Percentiles rank a stretch among this genome's conserved stretches.
Evolutionary conservation across 2,113 vertebrate species (phyloP).

Genomic region (Crocuta crocuta): DNA sequence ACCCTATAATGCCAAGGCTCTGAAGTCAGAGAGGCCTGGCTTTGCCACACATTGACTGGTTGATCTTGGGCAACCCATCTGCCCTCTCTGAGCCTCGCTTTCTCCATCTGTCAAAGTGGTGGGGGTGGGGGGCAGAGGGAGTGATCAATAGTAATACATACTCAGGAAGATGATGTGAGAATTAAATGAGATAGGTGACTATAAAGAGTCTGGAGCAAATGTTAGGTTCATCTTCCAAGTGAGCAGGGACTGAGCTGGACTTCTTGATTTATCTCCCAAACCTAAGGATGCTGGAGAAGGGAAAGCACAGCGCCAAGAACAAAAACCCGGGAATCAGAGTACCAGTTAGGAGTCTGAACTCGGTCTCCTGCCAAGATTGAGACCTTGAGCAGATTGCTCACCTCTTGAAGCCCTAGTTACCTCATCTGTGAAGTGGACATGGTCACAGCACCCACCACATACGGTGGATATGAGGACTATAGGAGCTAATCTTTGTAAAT

Average conservation of each 20-base stretch:
- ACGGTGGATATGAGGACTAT: not conserved
- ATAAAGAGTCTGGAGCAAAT: not conserved
- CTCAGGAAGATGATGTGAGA: not conserved
- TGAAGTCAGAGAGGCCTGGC: not conserved
- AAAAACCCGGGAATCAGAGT: not conserved
- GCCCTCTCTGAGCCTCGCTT: not conserved
- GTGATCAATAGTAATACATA: not conserved
- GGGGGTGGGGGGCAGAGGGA: not conserved
- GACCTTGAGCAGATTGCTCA: not conserved
- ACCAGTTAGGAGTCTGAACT: not conserved
- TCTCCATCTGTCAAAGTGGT: not conserved
- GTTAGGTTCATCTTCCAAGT: not conserved
- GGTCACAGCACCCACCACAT: too few species aligned
- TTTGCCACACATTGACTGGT: not conserved
- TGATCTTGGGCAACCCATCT: not conserved
- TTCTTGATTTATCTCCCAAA: not conserved
- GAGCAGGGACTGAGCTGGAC: not conserved
- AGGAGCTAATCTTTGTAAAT: not conserved
- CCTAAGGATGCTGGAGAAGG: not conserved
- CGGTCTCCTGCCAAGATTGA: not conserved
- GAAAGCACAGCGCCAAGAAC: not conserved
- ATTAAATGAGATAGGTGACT: not conserved
- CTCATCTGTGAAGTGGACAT: not conserved
- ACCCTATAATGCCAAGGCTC: not conserved
- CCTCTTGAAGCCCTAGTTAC: not conserved